Base-by-base conservation (phyloP, 1,140 invertebrate species). In the Calephelis nemesis region DNA sequence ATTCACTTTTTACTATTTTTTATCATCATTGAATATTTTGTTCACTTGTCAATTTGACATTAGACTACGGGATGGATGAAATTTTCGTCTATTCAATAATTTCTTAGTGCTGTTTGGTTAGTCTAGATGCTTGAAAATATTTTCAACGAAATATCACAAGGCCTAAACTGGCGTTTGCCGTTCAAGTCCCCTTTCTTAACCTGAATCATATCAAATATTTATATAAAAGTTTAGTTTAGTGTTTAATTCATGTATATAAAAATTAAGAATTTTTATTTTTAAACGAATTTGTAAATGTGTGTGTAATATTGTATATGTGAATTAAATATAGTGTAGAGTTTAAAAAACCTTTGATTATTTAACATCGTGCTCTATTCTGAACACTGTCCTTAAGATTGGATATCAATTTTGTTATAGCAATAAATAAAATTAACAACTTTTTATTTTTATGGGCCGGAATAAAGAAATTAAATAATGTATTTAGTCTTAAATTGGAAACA, bases 271-370 rank as follows among this genome's bases (percentile, higher is more conserved):
- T 84, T 85, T 88, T 79, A 83, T 87, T 90, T 88, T 83, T 79
- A 78, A 84, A 77, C 75, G 64, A 81, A 82, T 78, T 81, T 90
- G 86, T 89, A 88, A 83, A 90, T 90, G 87, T 91, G 87, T 82
- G 87, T 87, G 84, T 77, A 81, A 73, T 77, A 77, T 73, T 88
- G 87, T 89, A 90, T 83, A 88, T 88, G 84, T 88, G 81, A 83
- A 72, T 81, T 73, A 77, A 60, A n/a, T 60, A 60, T 60, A 39
- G 76, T 75, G 68, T 77, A 62, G 82, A 79, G 71, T 71, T 69
- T 65, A 54, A 42, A 72, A 52, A 13, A 47, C 13, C 13, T 45
- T 60, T 66, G 65, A 66, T 66, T 66, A 54, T 19, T 58, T 11
- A 15, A 45, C 52, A 58, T 66, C 65, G 65, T 19, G 54, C 15